Conservation (phyloP, 2,797 vertebrate species). For the Alcedo atthis region DNA sequence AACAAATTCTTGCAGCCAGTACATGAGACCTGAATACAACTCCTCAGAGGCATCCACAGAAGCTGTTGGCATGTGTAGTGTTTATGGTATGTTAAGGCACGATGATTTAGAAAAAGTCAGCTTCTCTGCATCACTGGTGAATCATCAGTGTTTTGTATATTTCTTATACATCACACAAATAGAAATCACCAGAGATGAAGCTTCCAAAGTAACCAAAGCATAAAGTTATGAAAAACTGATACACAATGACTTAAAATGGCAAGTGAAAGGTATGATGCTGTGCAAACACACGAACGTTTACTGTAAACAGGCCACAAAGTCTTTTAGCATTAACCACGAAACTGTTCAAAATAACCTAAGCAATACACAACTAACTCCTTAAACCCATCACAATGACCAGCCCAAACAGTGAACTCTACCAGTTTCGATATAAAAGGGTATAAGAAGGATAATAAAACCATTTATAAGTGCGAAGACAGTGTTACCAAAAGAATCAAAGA, state of each 20-base stretch:
- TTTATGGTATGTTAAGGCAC: slow-evolving; percentile 55
- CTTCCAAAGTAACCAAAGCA: slow-evolving; percentile 20
- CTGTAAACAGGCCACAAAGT: slow-evolving; percentile 24
- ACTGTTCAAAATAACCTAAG: not conserved
- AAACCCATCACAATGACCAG: slow-evolving; percentile 15
- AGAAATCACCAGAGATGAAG: slow-evolving; percentile 34
- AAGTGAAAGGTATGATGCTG: not conserved
- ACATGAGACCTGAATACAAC: not conserved
- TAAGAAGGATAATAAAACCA: slow-evolving; percentile 17
- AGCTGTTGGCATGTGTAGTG: not conserved
- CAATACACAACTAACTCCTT: slow-evolving; percentile 5
- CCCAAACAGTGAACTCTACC: not conserved
- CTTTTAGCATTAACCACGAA: not conserved
- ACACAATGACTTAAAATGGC: slow-evolving; percentile 5
- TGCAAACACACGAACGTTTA: slow-evolving; percentile 24
- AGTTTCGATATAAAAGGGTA: slow-evolving; percentile 22
- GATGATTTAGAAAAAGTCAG: not conserved
- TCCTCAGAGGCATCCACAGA: slow-evolving; percentile 3
- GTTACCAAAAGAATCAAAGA: slow-evolving; percentile 42
- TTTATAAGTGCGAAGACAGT: slow-evolving; percentile 40
- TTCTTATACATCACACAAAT: not conserved
- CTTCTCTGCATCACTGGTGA: not conserved
- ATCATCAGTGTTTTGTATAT: not conserved
- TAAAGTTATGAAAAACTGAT: not conserved
- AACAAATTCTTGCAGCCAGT: not conserved